Evolutionary conservation across 2,113 vertebrate species (phyloP).

Genomic region (Paralichthys olivaceus): DNA sequence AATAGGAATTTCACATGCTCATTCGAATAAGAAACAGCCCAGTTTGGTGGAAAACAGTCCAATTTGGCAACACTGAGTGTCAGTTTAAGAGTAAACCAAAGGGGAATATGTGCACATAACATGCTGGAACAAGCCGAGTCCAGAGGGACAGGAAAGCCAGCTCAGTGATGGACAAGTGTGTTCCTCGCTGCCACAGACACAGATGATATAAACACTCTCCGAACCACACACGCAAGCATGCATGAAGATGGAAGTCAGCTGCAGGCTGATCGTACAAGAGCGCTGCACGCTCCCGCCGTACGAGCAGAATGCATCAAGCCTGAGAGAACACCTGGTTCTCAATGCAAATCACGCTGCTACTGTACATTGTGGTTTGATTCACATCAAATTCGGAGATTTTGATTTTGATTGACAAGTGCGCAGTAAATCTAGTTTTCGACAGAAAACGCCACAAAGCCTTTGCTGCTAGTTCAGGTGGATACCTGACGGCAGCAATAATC

Average conservation of each 20-base stretch:
- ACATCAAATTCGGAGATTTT: conserved; percentile 24
- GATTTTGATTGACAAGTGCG: conserved; percentile 26
- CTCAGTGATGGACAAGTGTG: conserved; percentile 6
- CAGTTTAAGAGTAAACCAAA: background rate
- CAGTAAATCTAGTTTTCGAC: background rate
- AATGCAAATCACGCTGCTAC: conserved; percentile 27
- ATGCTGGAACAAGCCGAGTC: background rate
- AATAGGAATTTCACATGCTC: no score
- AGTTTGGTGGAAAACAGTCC: background rate
- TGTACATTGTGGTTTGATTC: conserved; percentile 13
- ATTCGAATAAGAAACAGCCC: background rate
- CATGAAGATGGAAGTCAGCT: conserved; percentile 31
- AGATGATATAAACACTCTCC: conserved; percentile 1
- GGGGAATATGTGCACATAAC: background rate
- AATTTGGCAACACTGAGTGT: background rate
- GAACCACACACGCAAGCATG: conserved; percentile 16
- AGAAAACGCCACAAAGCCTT: conserved; percentile 8
- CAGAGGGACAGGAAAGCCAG: background rate
- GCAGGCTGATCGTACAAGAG: conserved; percentile 19
- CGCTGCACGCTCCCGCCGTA: background rate
- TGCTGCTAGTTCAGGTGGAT: conserved; percentile 31
- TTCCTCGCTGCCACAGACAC: background rate
- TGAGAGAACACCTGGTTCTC: conserved; percentile 23
- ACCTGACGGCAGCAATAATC: conserved; percentile 40
- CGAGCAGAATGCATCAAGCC: conserved; percentile 27